Evolutionary conservation across 2,888 invertebrate genomes (phyloP), one percentile per base, ranked within the genome.

Genomic region (Slavum lentiscoides): DNA sequence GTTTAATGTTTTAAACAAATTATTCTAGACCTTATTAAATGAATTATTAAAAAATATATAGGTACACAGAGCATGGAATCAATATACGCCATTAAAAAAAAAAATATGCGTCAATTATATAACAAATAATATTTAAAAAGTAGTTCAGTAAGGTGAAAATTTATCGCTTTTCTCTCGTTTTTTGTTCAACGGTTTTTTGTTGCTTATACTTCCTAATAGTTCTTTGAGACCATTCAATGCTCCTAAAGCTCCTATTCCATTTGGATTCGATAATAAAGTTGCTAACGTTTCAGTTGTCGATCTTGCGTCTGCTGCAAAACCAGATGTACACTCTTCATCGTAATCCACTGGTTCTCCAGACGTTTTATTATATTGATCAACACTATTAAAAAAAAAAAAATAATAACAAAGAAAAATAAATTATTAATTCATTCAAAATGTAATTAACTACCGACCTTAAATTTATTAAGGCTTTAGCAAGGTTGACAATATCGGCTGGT

Each of bases 401-500:
- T n/a, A n/a, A 58, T 58, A 11, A 49, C 4, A 61, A 67, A 61
- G 11, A 61, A 55, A 58, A 19, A 70, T 3, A 39, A 43, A 58
- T 67, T 23, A 43, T 59, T 39, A 5, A 43, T 23, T 19, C 21
- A 30, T 77, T 43, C 58, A 19, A 61, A 74, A 67, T 13, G 0
- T 58, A n/a, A 59, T 49, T 49, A 55, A 74, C 11, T 3, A 83
- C 83, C 82, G 88, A 98, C 98, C 98, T 98, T 94, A 97, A 97
- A 88, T 97, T 98, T 90, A 98, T 98, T 89, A 98, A 94, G 90
- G 97, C 97, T 90, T 98, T 97, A 85, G 98, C 98, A 86, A 98
- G 90, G 84, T 96, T 95, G 84, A 98, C 97, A 82, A 97, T 94
- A 88, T 98, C 98, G 21, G 97, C 96, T 88, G 95, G 96, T 84